Evolutionary conservation across 2,113 vertebrate species (phyloP), one percentile per base, ranked within the genome.

Genomic region (Carollia perspicillata): DNA sequence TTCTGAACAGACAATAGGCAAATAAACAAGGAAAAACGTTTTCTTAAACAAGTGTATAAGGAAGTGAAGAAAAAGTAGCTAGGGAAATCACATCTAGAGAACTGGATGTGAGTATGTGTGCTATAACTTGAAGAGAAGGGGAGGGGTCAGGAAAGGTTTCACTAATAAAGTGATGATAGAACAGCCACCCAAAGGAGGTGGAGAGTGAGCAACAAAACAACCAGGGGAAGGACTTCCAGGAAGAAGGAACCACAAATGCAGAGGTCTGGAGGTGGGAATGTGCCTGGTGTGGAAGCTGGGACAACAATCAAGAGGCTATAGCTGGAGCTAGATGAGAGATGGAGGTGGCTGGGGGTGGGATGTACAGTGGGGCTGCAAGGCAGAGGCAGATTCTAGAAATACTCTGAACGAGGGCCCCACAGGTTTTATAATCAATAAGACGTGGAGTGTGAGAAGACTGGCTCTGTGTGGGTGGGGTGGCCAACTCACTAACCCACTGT

Each of bases 41-140:
- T n/a, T n/a, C n/a, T n/a, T n/a, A n/a, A n/a, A 37, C 1, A 9
- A 9, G 8, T 35, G 6, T 22, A 51, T 35, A n/a, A 14, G 0
- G 47, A 93, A 79, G 35, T 49, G 14, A 72, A 86, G 60, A 83
- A n/a, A 85, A 72, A 58, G 47, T 66, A 84, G 35, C 40, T 23
- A 22, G 11, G 18, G 16, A 72, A 77, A 35, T 53, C 69, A 26
- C 17, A 16, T 1, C 37, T 33, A 72, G 35, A 81, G 22, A 75
- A 30, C 49, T 58, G 37, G 44, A 17, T 81, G 14, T 37, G 42
- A 30, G n/a, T 77, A 13, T 20, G 12, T 6, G 7, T 53, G 13
- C 35, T 49, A 51, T 7, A 95, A 65, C 58, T 83, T 80, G 55
- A 81, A 84, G 71, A 35, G n/a, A 17, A n/a, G 40, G 44, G 18